A percentile compares a stretch with the other conserved stretches of the same genome.
These are phyloP conservation scores for Merodon equestris DNA, from an alignment of 2,888 invertebrate species.

Conservation along the genomic window DNA sequence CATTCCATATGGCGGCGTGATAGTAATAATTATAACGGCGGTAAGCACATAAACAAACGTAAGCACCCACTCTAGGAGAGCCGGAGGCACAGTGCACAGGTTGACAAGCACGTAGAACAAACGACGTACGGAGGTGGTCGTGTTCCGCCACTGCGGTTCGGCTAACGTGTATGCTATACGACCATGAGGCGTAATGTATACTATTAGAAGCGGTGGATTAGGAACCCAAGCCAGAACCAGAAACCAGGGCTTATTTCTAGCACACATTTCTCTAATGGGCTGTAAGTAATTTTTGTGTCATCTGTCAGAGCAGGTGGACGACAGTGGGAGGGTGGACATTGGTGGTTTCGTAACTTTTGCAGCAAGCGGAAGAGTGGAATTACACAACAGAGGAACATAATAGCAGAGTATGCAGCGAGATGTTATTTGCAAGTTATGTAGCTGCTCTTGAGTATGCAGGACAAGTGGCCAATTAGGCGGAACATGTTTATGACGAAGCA, in stretches of 20 bases:
- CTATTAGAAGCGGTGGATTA: constrained; percentile 45
- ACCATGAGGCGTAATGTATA: constrained; percentile 39
- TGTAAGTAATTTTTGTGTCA: constrained; percentile 53
- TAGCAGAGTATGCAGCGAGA: too few relatives aligned
- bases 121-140: constrained; percentile 18
- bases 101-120: constrained; percentile 48
- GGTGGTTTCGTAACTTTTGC: too few relatives aligned
- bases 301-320: constrained; percentile 38
- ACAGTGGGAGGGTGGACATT: too few relatives aligned
- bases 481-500: too few relatives aligned
- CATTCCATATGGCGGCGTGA: constrained; percentile 22
- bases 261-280: constrained; percentile 38
- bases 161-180: constrained; percentile 4
- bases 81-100: constrained; percentile 13
- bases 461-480: too few relatives aligned
- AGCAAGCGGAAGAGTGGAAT: too few relatives aligned
- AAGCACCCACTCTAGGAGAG: constrained; percentile 22
- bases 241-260: constrained; percentile 12
- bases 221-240: background rate
- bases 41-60: constrained; percentile 47
- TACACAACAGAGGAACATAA: too few relatives aligned
- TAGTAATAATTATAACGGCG: constrained; percentile 62
- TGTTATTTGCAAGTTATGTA: too few relatives aligned
- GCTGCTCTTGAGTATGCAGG: too few relatives aligned
- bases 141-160: constrained; percentile 29